Percentiles rank a stretch among this genome's conserved stretches.
Conservation (phyloP, 2,797 vertebrate species). For the Enteromius mattozi region DNA sequence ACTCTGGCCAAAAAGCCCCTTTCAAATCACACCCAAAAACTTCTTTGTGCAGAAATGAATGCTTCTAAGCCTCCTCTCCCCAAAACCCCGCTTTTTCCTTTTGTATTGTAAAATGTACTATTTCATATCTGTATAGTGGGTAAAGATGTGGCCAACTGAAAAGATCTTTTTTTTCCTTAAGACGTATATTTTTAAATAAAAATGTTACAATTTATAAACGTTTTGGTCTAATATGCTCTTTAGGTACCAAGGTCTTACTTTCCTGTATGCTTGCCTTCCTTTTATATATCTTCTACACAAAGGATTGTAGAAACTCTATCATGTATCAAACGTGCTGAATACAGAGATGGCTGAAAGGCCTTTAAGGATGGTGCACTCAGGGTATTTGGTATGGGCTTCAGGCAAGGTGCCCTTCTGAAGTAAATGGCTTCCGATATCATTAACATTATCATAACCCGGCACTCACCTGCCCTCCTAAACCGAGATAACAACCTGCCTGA, state of each 20-base stretch:
- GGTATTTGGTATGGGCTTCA: slow-evolving; percentile 32
- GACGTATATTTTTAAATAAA: slow-evolving; percentile 87
- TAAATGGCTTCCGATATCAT: slow-evolving; percentile 55
- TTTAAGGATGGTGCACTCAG: slow-evolving; percentile 32
- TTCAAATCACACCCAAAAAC: slow-evolving; percentile 65
- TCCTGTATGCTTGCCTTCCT: neutral
- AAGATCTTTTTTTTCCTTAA: slow-evolving; percentile 73
- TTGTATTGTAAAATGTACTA: slow-evolving; percentile 86
- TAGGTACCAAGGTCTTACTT: neutral
- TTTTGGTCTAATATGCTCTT: slow-evolving; percentile 51
- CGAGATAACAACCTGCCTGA: slow-evolving; percentile 52
- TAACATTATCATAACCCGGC: slow-evolving; percentile 49
- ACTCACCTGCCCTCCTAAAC: slow-evolving; percentile 53
- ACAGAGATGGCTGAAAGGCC: slow-evolving; percentile 34
- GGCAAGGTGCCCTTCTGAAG: slow-evolving; percentile 49
- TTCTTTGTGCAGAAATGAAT: slow-evolving; percentile 79
- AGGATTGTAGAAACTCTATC: neutral
- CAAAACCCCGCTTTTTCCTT: slow-evolving; percentile 72
- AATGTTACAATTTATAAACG: slow-evolving; percentile 76
- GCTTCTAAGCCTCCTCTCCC: slow-evolving; percentile 71
- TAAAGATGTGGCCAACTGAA: slow-evolving; percentile 82
- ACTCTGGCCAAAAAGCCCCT: slow-evolving; percentile 66
- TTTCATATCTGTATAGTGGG: slow-evolving; percentile 87
- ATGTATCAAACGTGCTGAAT: slow-evolving; percentile 17
- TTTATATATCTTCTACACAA: slow-evolving; percentile 13